Evolutionary conservation across 30 jellyfish, hydroid and myxozoan species (phyloP).

Genomic region (Mastigias papua): DNA sequence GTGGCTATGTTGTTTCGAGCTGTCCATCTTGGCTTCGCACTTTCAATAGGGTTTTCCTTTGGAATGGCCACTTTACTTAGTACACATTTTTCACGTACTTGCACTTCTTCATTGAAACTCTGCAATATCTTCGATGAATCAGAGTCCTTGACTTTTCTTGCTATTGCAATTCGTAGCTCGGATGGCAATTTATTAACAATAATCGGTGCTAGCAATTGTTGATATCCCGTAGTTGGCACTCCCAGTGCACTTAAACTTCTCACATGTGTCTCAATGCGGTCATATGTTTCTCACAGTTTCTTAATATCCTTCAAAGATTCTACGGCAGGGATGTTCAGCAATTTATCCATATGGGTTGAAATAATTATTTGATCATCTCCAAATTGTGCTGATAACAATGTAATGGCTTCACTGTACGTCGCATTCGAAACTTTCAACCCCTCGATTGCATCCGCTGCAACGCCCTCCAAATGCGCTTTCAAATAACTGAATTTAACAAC

Average conservation of each 20-base stretch:
- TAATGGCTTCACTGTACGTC: constrained; percentile 10
- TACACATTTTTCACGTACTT: constrained; percentile 7
- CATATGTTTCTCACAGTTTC: constrained; percentile 2
- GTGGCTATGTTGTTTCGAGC: constrained; percentile 5
- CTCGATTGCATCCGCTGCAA: constrained; percentile 13
- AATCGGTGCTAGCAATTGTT: neutral
- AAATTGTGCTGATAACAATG: neutral
- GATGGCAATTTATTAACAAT: neutral
- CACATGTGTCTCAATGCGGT: neutral
- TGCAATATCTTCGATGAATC: neutral
- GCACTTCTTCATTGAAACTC: constrained; percentile 20
- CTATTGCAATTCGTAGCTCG: neutral
- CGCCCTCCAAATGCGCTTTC: neutral
- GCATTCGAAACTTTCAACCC: constrained; percentile 11
- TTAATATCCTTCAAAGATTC: neutral
- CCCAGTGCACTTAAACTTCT: constrained; percentile 24
- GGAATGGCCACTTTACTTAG: neutral
- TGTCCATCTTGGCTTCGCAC: neutral
- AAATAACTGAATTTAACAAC: constrained; percentile 18
- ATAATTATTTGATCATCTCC: constrained; percentile 16
- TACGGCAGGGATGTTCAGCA: neutral
- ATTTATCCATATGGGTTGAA: constrained; percentile 13
- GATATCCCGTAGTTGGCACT: neutral
- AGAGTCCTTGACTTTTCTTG: neutral
- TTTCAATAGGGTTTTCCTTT: neutral